phyloP scores from a whole-genome alignment of 2,113 vertebrate species.

The Pantherophis guttatus region DNA sequence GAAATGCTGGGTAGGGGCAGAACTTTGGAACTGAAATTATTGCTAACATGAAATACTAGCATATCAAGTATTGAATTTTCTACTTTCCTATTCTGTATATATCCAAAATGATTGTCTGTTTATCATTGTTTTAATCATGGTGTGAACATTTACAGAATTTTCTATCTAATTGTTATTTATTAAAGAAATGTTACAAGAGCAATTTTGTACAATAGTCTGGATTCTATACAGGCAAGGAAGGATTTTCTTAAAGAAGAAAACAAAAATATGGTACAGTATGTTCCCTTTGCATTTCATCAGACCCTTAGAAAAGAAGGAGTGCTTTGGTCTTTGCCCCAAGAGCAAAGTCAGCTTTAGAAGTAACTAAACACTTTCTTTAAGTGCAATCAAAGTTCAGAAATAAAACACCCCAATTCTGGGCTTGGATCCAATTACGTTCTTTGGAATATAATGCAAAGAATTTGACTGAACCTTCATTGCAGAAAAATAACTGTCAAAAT shows the following conservation, averaged over 20 bases:
- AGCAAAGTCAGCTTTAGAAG: constrained; percentile 49
- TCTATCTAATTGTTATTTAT: not conserved
- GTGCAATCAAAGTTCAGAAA: constrained; percentile 52
- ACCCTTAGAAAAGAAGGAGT: not conserved
- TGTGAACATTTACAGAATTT: not conserved
- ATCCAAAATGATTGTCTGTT: not conserved
- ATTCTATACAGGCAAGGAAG: not conserved
- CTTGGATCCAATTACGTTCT: constrained; percentile 42
- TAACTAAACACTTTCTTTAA: constrained; percentile 51
- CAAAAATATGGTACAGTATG: not conserved
- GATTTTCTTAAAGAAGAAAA: not conserved
- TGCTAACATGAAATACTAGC: not conserved
- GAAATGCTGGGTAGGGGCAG: not conserved
- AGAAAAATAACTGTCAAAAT: constrained; percentile 1
- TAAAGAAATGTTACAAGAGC: not conserved
- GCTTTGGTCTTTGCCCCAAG: not conserved
- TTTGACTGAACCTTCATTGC: constrained; percentile 2
- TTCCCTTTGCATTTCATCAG: not conserved
- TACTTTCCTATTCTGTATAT: not conserved
- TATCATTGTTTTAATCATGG: not conserved
- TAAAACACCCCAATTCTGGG: constrained; percentile 38
- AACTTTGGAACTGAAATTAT: not conserved
- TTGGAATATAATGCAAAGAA: not conserved
- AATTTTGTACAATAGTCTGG: not conserved
- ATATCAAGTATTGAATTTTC: not conserved